A percentile compares a stretch with the other conserved stretches of the same genome.
Conservation (phyloP, 2,797 vertebrate genomes). For the Margarornis squamiger region DNA sequence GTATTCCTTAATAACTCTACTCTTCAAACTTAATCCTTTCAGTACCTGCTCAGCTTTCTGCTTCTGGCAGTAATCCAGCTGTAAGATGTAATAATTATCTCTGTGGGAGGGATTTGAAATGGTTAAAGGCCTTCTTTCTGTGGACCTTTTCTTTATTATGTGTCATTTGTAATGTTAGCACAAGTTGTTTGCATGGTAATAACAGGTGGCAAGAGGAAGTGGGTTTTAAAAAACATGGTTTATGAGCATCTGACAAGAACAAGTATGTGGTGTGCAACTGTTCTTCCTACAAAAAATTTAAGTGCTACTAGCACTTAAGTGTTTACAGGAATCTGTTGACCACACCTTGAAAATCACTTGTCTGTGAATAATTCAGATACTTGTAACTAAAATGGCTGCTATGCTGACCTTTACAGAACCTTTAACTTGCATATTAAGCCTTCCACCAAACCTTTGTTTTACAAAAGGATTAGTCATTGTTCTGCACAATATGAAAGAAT, state of each 20-base stretch:
- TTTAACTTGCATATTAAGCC: background rate
- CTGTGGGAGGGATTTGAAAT: background rate
- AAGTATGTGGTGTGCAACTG: background rate
- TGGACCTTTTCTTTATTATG: background rate
- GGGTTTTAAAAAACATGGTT: background rate
- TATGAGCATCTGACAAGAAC: background rate
- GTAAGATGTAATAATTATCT: background rate
- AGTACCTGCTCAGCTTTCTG: background rate
- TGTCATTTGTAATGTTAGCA: background rate
- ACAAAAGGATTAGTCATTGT: background rate
- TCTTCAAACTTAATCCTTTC: background rate
- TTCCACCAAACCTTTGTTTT: background rate
- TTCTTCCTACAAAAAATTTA: background rate
- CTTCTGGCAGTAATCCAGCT: background rate
- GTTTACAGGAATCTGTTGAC: background rate
- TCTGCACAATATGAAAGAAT: background rate
- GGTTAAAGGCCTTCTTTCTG: background rate
- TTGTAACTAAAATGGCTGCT: background rate
- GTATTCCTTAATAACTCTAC: background rate
- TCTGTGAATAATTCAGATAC: background rate
- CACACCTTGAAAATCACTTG: background rate
- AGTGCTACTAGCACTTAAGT: background rate
- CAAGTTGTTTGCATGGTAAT: background rate
- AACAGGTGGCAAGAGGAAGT: fast-evolving
- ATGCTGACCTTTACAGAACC: background rate